Conservation (phyloP, 30 jellyfish, hydroid and myxozoan genomes). For the Kudoa iwatai region DNA sequence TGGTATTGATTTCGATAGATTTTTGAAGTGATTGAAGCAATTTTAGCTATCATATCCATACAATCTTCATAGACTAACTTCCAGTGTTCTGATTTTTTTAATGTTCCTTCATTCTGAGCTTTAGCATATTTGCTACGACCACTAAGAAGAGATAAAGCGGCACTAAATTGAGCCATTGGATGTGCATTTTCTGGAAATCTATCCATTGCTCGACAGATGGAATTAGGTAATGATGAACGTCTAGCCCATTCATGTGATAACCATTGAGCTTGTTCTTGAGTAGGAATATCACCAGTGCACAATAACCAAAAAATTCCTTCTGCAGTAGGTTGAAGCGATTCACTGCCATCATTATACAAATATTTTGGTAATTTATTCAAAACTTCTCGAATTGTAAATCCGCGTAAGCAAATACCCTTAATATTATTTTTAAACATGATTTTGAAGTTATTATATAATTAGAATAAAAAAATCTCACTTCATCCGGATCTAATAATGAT, state of each 20-base stretch:
- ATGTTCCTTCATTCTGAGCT: slow-evolving; percentile 40
- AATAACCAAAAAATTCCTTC: slow-evolving; percentile 81
- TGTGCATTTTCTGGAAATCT: slow-evolving; percentile 73
- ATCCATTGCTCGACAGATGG: slow-evolving; percentile 39
- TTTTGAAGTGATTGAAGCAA: slow-evolving; percentile 54
- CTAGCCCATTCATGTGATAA: slow-evolving; percentile 71
- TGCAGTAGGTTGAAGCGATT: slow-evolving; percentile 54
- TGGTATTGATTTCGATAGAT: slow-evolving; percentile 37
- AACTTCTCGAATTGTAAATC: too few species aligned
- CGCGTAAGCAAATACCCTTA: too few species aligned
- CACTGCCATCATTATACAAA: too few species aligned
- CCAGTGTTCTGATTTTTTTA: slow-evolving; percentile 43
- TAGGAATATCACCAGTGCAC: slow-evolving; percentile 76
- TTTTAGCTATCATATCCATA: slow-evolving; percentile 48
- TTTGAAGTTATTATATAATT: too few species aligned
- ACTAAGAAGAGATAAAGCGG: slow-evolving; percentile 65
- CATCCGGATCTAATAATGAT: too few species aligned
- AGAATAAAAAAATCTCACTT: too few species aligned
- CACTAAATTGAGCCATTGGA: slow-evolving; percentile 81
- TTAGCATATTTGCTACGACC: slow-evolving; percentile 63
- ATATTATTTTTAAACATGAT: too few species aligned
- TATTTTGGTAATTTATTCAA: too few species aligned
- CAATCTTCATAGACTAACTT: slow-evolving; percentile 60
- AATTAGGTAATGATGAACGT: slow-evolving; percentile 78
- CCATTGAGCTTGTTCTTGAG: slow-evolving; percentile 48